Percentiles rank a stretch among this genome's conserved stretches.
phyloP scores from a whole-genome alignment of 2,888 invertebrate genomes.

The Tiphia femorata region DNA sequence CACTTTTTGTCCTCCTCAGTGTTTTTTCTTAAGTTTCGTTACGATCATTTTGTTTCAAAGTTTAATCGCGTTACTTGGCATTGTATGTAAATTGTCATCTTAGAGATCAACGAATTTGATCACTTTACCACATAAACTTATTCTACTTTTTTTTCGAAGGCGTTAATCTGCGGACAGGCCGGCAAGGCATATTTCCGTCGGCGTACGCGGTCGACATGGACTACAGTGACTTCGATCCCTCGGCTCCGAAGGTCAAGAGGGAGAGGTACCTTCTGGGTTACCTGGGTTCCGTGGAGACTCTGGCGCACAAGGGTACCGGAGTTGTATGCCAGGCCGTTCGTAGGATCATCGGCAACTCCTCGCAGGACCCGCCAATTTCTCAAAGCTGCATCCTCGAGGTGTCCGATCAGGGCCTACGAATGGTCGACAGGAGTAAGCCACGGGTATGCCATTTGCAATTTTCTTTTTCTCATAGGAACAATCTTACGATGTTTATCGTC shows the following conservation, averaged over 20 bases:
- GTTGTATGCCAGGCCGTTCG: slow-evolving; percentile 93
- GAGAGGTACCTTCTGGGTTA: slow-evolving; percentile 93
- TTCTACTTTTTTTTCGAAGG: slow-evolving; percentile 72
- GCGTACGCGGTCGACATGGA: slow-evolving; percentile 98
- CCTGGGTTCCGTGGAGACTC: slow-evolving; percentile 95
- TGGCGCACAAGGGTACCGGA: slow-evolving; percentile 96
- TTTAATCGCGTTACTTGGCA: too few relatives aligned
- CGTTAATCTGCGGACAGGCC: slow-evolving; percentile 93
- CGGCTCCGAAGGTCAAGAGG: slow-evolving; percentile 84
- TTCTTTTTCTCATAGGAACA: too few relatives aligned
- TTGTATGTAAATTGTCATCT: too few relatives aligned
- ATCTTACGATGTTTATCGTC: too few relatives aligned
- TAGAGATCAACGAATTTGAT: too few relatives aligned
- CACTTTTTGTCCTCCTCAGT: too few relatives aligned
- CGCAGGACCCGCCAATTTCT: slow-evolving; percentile 78
- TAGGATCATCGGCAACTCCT: slow-evolving; percentile 82
- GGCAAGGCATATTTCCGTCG: slow-evolving; percentile 95
- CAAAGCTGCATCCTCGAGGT: slow-evolving; percentile 93
- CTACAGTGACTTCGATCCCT: slow-evolving; percentile 94
- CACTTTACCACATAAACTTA: background rate
- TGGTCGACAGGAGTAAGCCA: slow-evolving; percentile 90
- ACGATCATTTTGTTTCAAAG: too few relatives aligned
- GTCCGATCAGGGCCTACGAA: slow-evolving; percentile 94
- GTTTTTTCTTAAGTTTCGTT: too few relatives aligned
- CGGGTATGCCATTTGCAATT: slow-evolving; percentile 71